These are phyloP conservation scores for Acanthurus leucopareius DNA, from an alignment of 2,797 vertebrate species.

Conservation along the genomic window DNA sequence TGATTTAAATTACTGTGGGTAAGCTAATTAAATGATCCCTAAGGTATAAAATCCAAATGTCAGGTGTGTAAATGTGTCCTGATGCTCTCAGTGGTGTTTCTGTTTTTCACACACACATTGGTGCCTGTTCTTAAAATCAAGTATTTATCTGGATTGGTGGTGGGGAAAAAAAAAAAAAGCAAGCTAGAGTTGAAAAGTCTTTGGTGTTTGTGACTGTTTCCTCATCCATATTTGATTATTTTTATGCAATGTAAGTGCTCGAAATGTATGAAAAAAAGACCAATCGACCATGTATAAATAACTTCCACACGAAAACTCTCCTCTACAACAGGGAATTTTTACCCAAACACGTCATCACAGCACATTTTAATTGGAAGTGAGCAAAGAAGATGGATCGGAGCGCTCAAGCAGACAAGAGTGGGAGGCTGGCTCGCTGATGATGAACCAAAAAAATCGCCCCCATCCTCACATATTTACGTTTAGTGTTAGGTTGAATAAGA, in stretches of 20 bases:
- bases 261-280: not conserved
- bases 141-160: slow-evolving; percentile 1
- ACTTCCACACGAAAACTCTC: not conserved
- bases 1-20: not conserved
- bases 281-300: not conserved
- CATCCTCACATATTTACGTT: not conserved
- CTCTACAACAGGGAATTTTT: not conserved
- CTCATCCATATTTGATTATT: not conserved
- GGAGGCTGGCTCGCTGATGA: not conserved
- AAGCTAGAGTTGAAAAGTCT: not conserved
- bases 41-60: not conserved
- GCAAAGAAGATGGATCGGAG: not conserved
- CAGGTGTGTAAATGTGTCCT: not conserved
- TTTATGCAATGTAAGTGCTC: not conserved
- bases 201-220: not conserved
- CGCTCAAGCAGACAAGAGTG: slow-evolving; percentile 3
- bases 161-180: not conserved
- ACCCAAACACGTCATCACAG: not conserved
- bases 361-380: not conserved
- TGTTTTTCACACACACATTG: slow-evolving; percentile 1
- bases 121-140: not conserved
- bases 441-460: slow-evolving; percentile 13
- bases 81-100: not conserved
- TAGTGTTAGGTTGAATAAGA: not conserved
- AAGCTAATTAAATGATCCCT: not conserved